phyloP scores from a whole-genome alignment of 2,888 invertebrate genomes.

The Erebia epiphron region DNA sequence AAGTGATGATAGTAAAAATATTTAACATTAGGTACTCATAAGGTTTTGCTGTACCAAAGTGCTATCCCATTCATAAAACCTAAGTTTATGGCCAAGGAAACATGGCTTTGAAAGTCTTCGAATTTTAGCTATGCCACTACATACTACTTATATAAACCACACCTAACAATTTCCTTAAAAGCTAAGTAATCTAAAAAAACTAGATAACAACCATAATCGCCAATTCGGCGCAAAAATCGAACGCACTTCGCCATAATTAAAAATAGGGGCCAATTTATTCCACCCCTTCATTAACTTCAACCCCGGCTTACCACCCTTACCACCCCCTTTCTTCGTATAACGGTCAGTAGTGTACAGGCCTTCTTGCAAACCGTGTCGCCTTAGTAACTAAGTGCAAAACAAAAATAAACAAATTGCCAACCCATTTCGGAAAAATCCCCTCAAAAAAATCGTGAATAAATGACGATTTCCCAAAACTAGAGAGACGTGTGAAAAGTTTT shows the following conservation, averaged over 20 bases:
- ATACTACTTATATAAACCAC: too few relatives aligned
- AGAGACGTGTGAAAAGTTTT: neutral
- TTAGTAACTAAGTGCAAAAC: constrained; percentile 77
- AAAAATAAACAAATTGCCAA: constrained; percentile 73
- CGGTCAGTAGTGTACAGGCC: constrained; percentile 74
- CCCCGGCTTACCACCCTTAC: constrained; percentile 43
- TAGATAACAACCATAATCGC: constrained; percentile 27
- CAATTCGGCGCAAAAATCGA: constrained; percentile 43
- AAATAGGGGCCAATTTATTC: constrained; percentile 78
- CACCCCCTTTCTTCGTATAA: constrained; percentile 68
- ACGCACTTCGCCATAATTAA: constrained; percentile 77
- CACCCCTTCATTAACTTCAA: constrained; percentile 69
- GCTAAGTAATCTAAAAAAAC: neutral
- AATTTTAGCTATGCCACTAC: too few relatives aligned
- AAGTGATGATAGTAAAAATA: too few relatives aligned
- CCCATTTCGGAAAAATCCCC: constrained; percentile 1
- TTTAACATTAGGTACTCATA: too few relatives aligned
- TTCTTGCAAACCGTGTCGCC: constrained; percentile 72
- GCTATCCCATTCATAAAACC: too few relatives aligned
- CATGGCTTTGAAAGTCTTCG: too few relatives aligned
- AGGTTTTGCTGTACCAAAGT: too few relatives aligned
- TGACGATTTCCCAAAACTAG: neutral
- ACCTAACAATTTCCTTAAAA: constrained; percentile 12
- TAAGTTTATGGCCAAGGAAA: too few relatives aligned
- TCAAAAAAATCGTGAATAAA: neutral